Conservation (phyloP, 2,113 vertebrate species). For the Progne subis region DNA sequence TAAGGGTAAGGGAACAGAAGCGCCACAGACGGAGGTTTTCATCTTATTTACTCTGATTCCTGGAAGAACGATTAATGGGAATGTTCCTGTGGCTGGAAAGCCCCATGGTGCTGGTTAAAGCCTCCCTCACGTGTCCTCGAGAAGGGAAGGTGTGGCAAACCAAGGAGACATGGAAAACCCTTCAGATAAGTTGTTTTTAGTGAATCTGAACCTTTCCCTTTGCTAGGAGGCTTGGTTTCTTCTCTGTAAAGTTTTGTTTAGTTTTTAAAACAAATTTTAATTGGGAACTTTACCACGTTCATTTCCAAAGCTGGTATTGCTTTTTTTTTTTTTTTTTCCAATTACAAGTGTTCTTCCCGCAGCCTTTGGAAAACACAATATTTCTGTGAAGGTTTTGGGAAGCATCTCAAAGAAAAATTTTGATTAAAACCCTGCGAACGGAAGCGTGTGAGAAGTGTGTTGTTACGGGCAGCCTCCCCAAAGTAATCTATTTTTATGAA, state of each 20-base stretch:
- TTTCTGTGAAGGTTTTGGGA: neutral
- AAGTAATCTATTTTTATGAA: neutral
- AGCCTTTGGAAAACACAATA: constrained; percentile 3
- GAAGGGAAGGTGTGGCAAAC: neutral
- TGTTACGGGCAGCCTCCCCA: neutral
- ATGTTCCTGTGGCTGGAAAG: neutral
- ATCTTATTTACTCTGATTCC: neutral
- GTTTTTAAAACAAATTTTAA: neutral
- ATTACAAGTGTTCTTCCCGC: neutral
- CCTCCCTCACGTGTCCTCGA: fast-evolving
- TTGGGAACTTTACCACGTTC: neutral
- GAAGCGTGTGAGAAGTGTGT: neutral
- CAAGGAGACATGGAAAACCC: fast-evolving
- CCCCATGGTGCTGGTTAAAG: fast-evolving
- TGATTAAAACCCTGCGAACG: neutral
- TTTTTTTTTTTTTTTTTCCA: neutral
- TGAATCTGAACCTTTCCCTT: neutral
- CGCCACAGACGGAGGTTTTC: neutral
- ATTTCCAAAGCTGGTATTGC: neutral
- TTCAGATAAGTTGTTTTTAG: neutral
- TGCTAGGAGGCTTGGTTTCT: neutral
- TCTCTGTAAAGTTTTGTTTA: neutral
- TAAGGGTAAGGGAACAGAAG: neutral
- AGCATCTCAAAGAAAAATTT: constrained; percentile 4
- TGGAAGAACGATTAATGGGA: neutral